Evolutionary conservation across 2,797 vertebrate species (phyloP).

Genomic region (Ammospiza maritima): DNA sequence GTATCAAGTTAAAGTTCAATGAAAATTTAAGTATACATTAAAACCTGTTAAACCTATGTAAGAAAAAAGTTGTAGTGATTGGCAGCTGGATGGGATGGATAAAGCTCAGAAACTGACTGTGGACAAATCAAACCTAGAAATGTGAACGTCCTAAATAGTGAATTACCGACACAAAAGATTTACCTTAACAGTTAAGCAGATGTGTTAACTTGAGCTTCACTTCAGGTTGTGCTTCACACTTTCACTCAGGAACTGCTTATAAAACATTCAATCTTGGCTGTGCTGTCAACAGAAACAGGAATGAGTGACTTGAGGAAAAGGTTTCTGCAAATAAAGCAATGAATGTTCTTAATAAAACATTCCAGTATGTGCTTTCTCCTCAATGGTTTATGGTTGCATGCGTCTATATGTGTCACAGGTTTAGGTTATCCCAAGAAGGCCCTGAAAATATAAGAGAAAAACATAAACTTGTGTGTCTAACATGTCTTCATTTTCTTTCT

Average conservation of each 20-base stretch:
- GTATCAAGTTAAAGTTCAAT: neutral
- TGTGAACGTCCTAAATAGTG: neutral
- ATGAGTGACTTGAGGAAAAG: neutral
- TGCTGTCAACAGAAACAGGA: neutral
- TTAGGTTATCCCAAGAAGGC: neutral
- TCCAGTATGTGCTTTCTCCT: neutral
- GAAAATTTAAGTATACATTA: neutral
- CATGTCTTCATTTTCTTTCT: neutral
- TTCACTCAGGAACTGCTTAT: neutral
- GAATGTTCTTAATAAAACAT: neutral
- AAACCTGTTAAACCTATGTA: neutral
- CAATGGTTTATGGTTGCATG: rapidly evolving
- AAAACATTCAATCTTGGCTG: neutral
- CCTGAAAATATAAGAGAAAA: neutral
- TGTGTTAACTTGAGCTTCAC: neutral
- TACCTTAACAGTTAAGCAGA: neutral
- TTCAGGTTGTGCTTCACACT: neutral
- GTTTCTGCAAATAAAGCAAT: neutral
- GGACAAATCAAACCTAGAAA: neutral
- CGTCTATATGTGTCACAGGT: neutral
- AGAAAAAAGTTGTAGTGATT: neutral
- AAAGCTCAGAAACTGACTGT: neutral
- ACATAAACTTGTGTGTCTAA: neutral
- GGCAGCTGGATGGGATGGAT: neutral
- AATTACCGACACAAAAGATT: neutral